A percentile compares a stretch with the other conserved stretches of the same genome.
These are phyloP conservation scores for Leptinotarsa undecemlineata DNA, from an alignment of 1,140 invertebrate species.

Conservation along the genomic window DNA sequence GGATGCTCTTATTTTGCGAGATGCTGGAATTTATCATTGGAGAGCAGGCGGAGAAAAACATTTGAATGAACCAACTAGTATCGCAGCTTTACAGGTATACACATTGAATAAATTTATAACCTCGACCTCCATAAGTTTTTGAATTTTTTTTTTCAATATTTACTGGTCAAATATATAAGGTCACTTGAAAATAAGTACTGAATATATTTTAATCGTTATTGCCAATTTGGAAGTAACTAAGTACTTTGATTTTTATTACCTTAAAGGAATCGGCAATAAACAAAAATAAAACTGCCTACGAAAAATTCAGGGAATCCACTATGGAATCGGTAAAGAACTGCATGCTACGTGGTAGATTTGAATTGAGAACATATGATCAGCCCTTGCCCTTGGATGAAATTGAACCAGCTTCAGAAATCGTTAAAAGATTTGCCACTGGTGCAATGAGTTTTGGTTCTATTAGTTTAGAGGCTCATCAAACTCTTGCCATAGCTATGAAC, in stretches of 20 bases:
- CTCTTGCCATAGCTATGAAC: constrained; percentile 97
- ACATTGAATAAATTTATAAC: background rate
- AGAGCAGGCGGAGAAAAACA: constrained; percentile 96
- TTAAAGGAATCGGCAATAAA: constrained; percentile 73
- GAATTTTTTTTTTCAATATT: too few relatives aligned
- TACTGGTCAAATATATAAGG: too few relatives aligned
- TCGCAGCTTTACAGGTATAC: constrained; percentile 84
- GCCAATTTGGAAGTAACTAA: too few relatives aligned
- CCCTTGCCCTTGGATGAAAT: constrained; percentile 86
- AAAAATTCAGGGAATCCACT: constrained; percentile 84
- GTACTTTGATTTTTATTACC: background rate
- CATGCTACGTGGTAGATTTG: constrained; percentile 90
- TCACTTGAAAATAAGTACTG: background rate
- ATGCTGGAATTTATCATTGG: constrained; percentile 96
- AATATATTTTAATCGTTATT: too few relatives aligned
- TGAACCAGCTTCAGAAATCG: constrained; percentile 91
- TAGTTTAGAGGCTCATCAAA: constrained; percentile 91
- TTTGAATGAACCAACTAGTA: constrained; percentile 93
- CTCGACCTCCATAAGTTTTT: too few relatives aligned
- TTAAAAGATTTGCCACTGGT: constrained; percentile 82
- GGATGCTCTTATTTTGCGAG: constrained; percentile 84
- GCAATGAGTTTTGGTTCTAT: constrained; percentile 95
- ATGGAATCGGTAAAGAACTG: constrained; percentile 86
- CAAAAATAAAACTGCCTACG: constrained; percentile 84
- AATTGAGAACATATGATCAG: constrained; percentile 76